A percentile compares a stretch with the other conserved stretches of the same genome.
phyloP scores from a whole-genome alignment of 92 coral and sea anemone genomes.

The Hydrozoanthus gracilis region DNA sequence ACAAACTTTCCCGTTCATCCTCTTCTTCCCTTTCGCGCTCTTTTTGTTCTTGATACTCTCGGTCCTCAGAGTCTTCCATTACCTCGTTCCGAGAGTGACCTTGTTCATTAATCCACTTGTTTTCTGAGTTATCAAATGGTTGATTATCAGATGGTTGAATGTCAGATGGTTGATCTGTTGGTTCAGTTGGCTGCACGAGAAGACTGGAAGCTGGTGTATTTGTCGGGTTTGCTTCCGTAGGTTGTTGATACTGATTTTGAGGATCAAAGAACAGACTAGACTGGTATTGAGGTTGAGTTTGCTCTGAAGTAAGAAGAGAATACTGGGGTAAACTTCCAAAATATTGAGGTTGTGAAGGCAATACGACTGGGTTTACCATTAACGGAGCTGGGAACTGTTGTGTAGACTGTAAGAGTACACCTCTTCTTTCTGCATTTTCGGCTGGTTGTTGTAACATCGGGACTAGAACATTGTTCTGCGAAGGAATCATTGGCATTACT shows the following conservation, averaged over 20 bases:
- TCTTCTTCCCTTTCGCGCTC: slow-evolving; percentile 40
- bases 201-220: not conserved
- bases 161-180: not conserved
- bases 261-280: slow-evolving; percentile 4
- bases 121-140: not conserved
- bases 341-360: slow-evolving; percentile 42
- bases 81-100: slow-evolving; percentile 79
- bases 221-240: not conserved
- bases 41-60: slow-evolving; percentile 50
- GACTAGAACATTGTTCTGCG: slow-evolving; percentile 18
- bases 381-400: slow-evolving; percentile 58
- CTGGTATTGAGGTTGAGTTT: slow-evolving; percentile 38
- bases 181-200: slow-evolving; percentile 4
- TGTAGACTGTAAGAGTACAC: slow-evolving; percentile 59
- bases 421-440: slow-evolving; percentile 32
- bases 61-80: slow-evolving; percentile 43
- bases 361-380: slow-evolving; percentile 44
- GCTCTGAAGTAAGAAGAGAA: slow-evolving; percentile 27
- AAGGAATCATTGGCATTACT: not conserved
- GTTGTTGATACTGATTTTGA: slow-evolving; percentile 4
- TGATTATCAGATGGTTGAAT: not conserved
- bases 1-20: slow-evolving; percentile 21
- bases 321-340: slow-evolving; percentile 30
- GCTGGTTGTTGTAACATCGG: slow-evolving; percentile 35
- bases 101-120: slow-evolving; percentile 74